Base-by-base conservation (phyloP, 2,888 invertebrate species). In the Leucophenga montana region DNA sequence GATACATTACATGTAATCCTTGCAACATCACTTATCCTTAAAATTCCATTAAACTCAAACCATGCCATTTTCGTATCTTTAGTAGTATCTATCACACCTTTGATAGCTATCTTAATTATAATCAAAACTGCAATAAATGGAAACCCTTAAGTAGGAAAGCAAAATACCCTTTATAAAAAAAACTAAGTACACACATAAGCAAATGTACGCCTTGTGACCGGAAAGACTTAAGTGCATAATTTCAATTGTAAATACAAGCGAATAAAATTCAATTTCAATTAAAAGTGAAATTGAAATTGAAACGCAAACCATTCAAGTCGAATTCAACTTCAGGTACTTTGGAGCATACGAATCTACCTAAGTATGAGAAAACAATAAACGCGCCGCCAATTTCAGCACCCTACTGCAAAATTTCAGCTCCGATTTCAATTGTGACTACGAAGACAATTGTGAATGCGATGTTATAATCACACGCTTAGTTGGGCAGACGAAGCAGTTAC, bases 161-260 rank as follows among this genome's bases (percentile, higher is more conserved):
- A 46, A 9, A 56, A 56, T 22, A 56, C 22, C 33, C 33, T 3
- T 5, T 39, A 11, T n/a, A 39, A 2, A 33, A 16, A 2, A 39
- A 11, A 18, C 16, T 6, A 39, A 61, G 44, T 39, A n/a, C 61
- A 18, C 9, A 16, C 39, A 33, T 59, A 39, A 39, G 11, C 39
- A 33, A 33, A 33, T 33, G 8, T 8, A 39, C 39, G 11, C 39
- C 39, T 64, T 44, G 33, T 46, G 39, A 48, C 48, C 46, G 62
- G 27, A 64, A 64, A 64, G 62, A 20, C 62, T 64, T 64, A 64
- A 64, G 44, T 64, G 62, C 46, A 64, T 64, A 64, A 64, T 64
- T 64, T 48, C 62, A 59, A 33, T 31, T 33, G 33, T 31, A n/a
- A n/a, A n/a, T n/a, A 59, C 33, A 56, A 31, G n/a, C 31, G 62